Conservation (phyloP, 2,113 vertebrate genomes). For the Sphaerodactylus townsendi region DNA sequence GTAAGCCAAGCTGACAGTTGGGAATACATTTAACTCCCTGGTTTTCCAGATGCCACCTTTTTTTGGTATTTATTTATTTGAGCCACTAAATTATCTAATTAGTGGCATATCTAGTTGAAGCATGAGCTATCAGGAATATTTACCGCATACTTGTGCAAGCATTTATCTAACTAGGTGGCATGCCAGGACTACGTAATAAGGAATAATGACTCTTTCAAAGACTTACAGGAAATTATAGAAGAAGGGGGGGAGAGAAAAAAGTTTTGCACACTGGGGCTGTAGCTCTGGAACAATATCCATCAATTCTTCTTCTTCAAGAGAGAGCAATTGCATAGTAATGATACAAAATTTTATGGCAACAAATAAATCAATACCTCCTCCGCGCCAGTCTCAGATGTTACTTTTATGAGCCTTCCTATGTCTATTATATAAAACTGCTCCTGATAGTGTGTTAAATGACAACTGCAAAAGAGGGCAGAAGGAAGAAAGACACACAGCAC, state of each 20-base stretch:
- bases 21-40: constrained; percentile 48
- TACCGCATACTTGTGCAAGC: constrained; percentile 78
- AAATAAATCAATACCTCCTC: constrained; percentile 80
- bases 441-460: constrained; percentile 71
- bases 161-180: constrained; percentile 87
- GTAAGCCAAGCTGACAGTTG: background rate
- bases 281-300: constrained; percentile 71
- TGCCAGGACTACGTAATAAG: constrained; percentile 80
- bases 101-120: constrained; percentile 81
- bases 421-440: constrained; percentile 74
- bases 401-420: constrained; percentile 77
- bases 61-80: constrained; percentile 81
- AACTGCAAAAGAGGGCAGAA: constrained; percentile 58
- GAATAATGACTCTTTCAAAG: constrained; percentile 82
- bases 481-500: constrained; percentile 46
- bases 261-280: constrained; percentile 68
- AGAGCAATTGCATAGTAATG: constrained; percentile 80
- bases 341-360: constrained; percentile 82
- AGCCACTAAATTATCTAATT: constrained; percentile 86
- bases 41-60: constrained; percentile 64
- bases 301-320: constrained; percentile 69
- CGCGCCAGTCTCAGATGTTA: constrained; percentile 74
- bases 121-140: constrained; percentile 83
- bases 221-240: constrained; percentile 78
- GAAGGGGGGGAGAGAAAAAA: constrained; percentile 56